Percentiles rank a stretch among this genome's conserved stretches.
Evolutionary conservation across 1,140 invertebrate genomes (phyloP).

Genomic region (Polypedilum pembai): DNA sequence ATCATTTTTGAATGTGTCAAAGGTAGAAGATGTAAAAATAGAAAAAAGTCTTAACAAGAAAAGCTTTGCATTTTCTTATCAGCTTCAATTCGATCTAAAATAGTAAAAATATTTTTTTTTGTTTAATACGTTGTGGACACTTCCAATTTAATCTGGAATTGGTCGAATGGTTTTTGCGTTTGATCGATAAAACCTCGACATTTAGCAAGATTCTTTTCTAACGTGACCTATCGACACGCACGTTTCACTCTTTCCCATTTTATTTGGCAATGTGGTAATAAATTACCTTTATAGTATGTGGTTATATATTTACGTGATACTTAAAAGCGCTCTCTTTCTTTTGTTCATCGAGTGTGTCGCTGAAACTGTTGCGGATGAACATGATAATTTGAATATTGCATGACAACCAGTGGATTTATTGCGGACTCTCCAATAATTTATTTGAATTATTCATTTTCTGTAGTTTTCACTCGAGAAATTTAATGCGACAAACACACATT

Average conservation of each 20-base stretch:
- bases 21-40: neutral
- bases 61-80: constrained; percentile 5
- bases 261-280: neutral
- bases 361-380: neutral
- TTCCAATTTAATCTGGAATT: neutral
- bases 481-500: no score
- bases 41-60: neutral
- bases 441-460: no score
- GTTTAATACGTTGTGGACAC: neutral
- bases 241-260: neutral
- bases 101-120: neutral
- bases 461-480: no score
- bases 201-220: neutral
- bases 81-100: neutral
- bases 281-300: neutral
- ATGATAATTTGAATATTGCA: constrained; percentile 19
- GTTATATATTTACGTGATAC: neutral
- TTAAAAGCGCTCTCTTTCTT: neutral
- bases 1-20: neutral
- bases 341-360: neutral
- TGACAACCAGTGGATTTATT: neutral
- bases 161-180: neutral
- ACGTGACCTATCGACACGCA: constrained; percentile 9
- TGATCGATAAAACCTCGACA: constrained; percentile 5
- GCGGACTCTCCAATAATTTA: neutral